Evolutionary conservation across 2,797 vertebrate genomes (phyloP).

Genomic region (Macroramphosus scolopax): DNA sequence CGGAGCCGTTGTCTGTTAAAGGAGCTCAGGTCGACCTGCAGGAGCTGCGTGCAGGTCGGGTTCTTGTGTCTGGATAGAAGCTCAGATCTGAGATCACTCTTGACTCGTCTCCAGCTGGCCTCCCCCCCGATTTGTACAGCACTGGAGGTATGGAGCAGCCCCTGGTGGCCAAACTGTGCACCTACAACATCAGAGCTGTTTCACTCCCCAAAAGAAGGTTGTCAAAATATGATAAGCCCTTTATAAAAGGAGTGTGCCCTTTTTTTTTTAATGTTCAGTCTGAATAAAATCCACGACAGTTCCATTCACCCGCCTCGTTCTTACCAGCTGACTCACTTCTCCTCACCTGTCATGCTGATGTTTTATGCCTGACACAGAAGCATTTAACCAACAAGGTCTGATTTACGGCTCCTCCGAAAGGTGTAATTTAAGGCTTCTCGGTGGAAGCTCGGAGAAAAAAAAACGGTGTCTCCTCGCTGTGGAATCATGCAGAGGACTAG

Average conservation of each 20-base stretch:
- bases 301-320: slow-evolving; percentile 30
- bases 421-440: slow-evolving; percentile 65
- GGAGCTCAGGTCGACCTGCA: slow-evolving; percentile 30
- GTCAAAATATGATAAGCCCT: slow-evolving; percentile 14
- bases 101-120: slow-evolving; percentile 52
- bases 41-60: slow-evolving; percentile 20
- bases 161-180: slow-evolving; percentile 65
- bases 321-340: slow-evolving; percentile 46
- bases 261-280: slow-evolving; percentile 9
- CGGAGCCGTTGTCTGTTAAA: slow-evolving; percentile 49
- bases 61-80: slow-evolving; percentile 38
- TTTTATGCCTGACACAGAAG: slow-evolving; percentile 61
- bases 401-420: slow-evolving; percentile 65
- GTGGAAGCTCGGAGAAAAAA: slow-evolving; percentile 21
- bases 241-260: slow-evolving; percentile 21
- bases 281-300: slow-evolving; percentile 19
- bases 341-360: slow-evolving; percentile 45
- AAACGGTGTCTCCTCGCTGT: slow-evolving; percentile 36
- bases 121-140: slow-evolving; percentile 24
- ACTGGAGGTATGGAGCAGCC: slow-evolving; percentile 63
- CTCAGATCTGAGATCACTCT: slow-evolving; percentile 44
- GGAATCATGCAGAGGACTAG: slow-evolving; percentile 28
- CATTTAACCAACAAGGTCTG: slow-evolving; percentile 59
- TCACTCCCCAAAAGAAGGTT: background rate
- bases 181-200: slow-evolving; percentile 7